Percentiles rank a stretch among this genome's conserved stretches.
Evolutionary conservation across 2,113 vertebrate species (phyloP).

Genomic region (Chaetops frenatus): DNA sequence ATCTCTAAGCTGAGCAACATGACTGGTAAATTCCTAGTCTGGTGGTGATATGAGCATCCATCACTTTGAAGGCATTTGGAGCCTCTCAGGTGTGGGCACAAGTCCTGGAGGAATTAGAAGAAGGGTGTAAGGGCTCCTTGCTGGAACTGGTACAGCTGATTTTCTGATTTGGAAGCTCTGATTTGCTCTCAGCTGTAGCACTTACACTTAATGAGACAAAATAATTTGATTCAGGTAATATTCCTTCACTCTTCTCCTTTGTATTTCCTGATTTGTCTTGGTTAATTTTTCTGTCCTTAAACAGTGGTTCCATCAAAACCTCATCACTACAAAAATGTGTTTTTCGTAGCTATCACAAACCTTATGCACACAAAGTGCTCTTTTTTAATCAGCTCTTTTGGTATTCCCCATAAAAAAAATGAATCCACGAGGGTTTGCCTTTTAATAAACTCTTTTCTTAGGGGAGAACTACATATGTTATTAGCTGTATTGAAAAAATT

Average conservation of each 20-base stretch:
- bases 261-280: background rate
- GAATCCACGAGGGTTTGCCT: background rate
- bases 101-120: background rate
- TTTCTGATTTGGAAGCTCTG: background rate
- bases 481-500: background rate
- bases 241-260: background rate
- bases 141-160: background rate
- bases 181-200: background rate
- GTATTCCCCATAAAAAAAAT: background rate
- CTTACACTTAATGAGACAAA: background rate
- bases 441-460: background rate
- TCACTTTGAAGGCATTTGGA: background rate
- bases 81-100: background rate
- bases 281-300: background rate
- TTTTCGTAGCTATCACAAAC: background rate
- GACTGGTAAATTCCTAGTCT: background rate
- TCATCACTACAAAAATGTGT: background rate
- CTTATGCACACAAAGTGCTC: background rate
- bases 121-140: background rate
- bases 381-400: background rate
- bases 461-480: background rate
- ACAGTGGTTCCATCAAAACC: background rate
- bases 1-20: background rate
- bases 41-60: rapidly evolving
- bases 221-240: background rate